Evolutionary conservation across 1,140 invertebrate species (phyloP).

Genomic region (Plutomurus gul): DNA sequence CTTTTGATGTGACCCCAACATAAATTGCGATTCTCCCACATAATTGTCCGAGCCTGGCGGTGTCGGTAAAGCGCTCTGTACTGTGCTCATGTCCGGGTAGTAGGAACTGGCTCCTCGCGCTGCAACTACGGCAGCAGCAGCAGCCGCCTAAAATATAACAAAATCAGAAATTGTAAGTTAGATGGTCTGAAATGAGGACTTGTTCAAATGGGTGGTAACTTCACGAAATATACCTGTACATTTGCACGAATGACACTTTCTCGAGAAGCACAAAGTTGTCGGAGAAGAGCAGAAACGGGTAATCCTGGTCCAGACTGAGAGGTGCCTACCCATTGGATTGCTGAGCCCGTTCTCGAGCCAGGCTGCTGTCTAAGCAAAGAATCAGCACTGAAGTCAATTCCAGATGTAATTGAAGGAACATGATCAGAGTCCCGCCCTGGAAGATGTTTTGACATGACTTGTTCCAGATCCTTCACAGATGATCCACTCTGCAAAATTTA

Average conservation of each 20-base stretch:
- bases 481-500: constrained; percentile 55
- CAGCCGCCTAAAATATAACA: constrained; percentile 60
- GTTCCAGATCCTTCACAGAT: constrained; percentile 88
- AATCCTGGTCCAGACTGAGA: constrained; percentile 56
- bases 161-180: constrained; percentile 55
- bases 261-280: constrained; percentile 88
- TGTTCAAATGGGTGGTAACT: not conserved
- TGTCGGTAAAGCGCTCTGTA: constrained; percentile 75
- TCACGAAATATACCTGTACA: constrained; percentile 70
- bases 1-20: constrained; percentile 51
- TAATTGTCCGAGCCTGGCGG: constrained; percentile 75
- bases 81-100: constrained; percentile 55
- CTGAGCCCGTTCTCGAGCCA: constrained; percentile 47
- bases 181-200: not conserved
- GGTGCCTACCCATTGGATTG: constrained; percentile 86
- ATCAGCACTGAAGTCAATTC: constrained; percentile 79
- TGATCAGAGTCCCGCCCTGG: constrained; percentile 64
- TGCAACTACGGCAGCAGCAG: constrained; percentile 59
- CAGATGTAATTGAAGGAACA: constrained; percentile 64
- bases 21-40: constrained; percentile 73
- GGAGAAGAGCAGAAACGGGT: constrained; percentile 81
- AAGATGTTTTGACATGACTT: constrained; percentile 94
- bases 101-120: constrained; percentile 54
- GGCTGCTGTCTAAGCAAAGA: constrained; percentile 69
- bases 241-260: constrained; percentile 92